A percentile compares a stretch with the other conserved stretches of the same genome.
Conservation (phyloP, 1,140 invertebrate species). For the Acromyrmex charruanus region DNA sequence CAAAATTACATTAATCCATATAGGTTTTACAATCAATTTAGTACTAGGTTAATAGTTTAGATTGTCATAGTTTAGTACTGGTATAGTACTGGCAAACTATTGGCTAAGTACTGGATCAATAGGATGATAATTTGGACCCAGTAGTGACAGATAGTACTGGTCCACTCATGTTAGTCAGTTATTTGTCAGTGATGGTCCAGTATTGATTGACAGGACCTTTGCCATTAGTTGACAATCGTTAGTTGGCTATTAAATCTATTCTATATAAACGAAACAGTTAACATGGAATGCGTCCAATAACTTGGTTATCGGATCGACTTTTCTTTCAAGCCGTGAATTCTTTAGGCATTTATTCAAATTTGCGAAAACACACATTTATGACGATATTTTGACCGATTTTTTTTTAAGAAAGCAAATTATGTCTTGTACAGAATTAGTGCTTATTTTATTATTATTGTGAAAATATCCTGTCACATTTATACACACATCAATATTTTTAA, state of each 20-base stretch:
- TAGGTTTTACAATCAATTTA: too few relatives aligned
- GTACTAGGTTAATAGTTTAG: too few relatives aligned
- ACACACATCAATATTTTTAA: background rate
- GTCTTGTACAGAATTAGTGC: background rate
- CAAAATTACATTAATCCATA: too few relatives aligned
- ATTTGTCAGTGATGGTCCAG: too few relatives aligned
- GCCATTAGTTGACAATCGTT: too few relatives aligned
- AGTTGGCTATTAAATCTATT: background rate
- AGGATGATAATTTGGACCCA: too few relatives aligned
- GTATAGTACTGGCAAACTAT: too few relatives aligned
- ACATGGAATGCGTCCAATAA: background rate
- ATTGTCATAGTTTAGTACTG: too few relatives aligned
- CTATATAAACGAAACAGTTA: background rate
- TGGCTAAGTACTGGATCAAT: too few relatives aligned
- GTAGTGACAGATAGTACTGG: too few relatives aligned
- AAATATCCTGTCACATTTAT: background rate
- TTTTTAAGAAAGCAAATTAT: background rate
- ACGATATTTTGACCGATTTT: background rate
- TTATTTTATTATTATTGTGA: background rate
- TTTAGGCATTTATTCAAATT: background rate
- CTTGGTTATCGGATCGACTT: background rate
- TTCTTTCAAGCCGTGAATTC: background rate
- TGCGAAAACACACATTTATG: background rate
- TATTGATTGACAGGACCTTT: too few relatives aligned
- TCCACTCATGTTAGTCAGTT: too few relatives aligned